Conservation (phyloP, 2,113 vertebrate species). For the Cavia aperea region DNA sequence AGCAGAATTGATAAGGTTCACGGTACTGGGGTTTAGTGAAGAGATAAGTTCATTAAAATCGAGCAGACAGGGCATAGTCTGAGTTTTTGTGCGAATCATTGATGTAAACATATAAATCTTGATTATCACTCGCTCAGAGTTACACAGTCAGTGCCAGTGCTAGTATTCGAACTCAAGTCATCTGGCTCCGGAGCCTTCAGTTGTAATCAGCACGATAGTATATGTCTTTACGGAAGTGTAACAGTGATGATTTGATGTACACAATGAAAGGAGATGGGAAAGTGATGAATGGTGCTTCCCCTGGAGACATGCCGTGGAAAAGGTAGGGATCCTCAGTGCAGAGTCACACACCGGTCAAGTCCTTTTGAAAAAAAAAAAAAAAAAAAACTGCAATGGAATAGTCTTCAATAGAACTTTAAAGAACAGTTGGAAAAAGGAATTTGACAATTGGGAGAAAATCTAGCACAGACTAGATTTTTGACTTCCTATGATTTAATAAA, state of each 20-base stretch:
- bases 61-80: background rate
- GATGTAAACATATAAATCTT: background rate
- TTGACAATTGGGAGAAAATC: background rate
- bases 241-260: background rate
- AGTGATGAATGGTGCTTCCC: background rate
- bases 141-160: background rate
- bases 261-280: background rate
- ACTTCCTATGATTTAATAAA: background rate
- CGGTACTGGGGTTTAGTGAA: background rate
- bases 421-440: background rate
- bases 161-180: background rate
- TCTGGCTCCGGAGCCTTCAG: background rate
- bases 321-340: background rate
- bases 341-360: background rate
- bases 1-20: background rate
- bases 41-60: background rate
- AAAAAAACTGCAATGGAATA: background rate
- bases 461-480: background rate
- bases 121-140: background rate
- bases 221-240: background rate
- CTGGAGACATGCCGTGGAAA: background rate
- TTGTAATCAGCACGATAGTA: background rate
- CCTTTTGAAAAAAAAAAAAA: background rate
- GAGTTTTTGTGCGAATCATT: background rate
- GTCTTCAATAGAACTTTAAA: background rate